Conservation (phyloP, 2,797 vertebrate genomes). For the Saxicola maurus region DNA sequence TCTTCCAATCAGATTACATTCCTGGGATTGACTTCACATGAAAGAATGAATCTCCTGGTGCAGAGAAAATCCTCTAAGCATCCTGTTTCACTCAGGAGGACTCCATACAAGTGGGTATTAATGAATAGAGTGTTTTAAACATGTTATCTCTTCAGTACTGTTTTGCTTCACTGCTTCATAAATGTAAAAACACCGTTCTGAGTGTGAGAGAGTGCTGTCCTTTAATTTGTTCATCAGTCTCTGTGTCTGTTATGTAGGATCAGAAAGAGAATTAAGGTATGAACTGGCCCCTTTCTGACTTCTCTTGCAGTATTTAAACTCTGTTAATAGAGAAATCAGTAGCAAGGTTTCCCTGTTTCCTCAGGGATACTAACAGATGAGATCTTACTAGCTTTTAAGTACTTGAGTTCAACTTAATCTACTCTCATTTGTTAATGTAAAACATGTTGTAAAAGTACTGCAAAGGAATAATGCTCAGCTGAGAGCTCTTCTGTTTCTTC, state of each 20-base stretch:
- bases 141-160: neutral
- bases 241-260: neutral
- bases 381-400: neutral
- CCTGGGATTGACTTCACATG: constrained; percentile 87
- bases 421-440: neutral
- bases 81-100: constrained; percentile 81
- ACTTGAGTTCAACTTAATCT: neutral
- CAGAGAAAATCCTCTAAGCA: constrained; percentile 80
- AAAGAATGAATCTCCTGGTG: constrained; percentile 76
- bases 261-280: neutral
- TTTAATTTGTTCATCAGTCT: neutral
- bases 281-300: neutral
- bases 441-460: neutral
- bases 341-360: neutral
- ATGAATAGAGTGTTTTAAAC: neutral
- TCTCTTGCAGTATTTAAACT: neutral
- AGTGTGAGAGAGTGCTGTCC: neutral
- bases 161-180: neutral
- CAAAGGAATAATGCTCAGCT: neutral
- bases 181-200: neutral
- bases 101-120: constrained; percentile 88
- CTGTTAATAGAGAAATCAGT: neutral
- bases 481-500: neutral
- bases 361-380: neutral
- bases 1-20: constrained; percentile 76